phyloP scores from a whole-genome alignment of 53 echinoderm and acorn worm genomes.

The Luidia sarsii region DNA sequence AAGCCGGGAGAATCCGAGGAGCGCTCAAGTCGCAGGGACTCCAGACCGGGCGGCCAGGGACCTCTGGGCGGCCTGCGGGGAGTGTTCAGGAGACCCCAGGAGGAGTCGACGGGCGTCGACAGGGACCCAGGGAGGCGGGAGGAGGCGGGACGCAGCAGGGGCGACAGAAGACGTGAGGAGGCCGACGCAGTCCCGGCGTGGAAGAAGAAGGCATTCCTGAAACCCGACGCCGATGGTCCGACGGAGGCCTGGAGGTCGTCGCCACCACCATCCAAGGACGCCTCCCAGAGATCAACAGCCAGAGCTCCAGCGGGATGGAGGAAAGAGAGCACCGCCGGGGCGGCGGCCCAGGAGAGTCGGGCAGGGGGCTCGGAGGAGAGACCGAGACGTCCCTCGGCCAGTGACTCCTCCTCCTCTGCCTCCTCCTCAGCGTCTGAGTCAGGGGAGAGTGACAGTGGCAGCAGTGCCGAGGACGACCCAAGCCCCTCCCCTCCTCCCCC shows the following conservation, averaged over 20 bases:
- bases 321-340: constrained; percentile 39
- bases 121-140: constrained; percentile 4
- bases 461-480: neutral
- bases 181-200: constrained; percentile 46
- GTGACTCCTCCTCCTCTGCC: constrained; percentile 29
- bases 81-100: constrained; percentile 73
- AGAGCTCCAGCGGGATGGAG: constrained; percentile 49
- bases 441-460: constrained; percentile 42
- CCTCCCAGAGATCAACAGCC: neutral
- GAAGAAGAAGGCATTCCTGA: constrained; percentile 73
- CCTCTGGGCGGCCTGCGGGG: constrained; percentile 38
- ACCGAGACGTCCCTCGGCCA: neutral
- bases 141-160: neutral
- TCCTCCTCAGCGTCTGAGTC: too few relatives aligned
- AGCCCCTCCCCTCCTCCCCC: constrained; percentile 55
- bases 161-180: constrained; percentile 13
- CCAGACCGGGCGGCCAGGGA: neutral
- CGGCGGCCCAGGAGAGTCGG: constrained; percentile 11
- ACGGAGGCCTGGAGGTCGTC: neutral
- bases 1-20: constrained; percentile 37
- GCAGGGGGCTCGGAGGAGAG: neutral
- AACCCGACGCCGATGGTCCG: constrained; percentile 54
- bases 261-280: neutral
- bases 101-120: constrained; percentile 1
- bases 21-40: neutral